These are phyloP conservation scores for Microtus montanus DNA, from an alignment of 2,113 vertebrate genomes.

Conservation along the genomic window DNA sequence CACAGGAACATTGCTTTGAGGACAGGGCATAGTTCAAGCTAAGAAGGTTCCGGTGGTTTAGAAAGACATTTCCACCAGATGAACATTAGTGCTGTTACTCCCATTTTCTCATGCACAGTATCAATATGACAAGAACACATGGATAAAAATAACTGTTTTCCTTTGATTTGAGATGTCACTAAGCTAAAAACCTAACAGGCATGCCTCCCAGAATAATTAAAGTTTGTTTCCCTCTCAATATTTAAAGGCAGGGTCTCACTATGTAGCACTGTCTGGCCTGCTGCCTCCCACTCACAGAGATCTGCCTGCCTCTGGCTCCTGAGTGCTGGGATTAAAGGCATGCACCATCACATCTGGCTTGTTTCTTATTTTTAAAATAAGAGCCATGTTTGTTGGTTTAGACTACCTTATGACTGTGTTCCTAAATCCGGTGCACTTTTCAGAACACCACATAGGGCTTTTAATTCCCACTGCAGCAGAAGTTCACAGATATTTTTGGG, in stretches of 20 bases:
- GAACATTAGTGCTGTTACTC: not conserved
- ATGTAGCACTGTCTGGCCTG: too few species aligned
- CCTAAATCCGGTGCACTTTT: not conserved
- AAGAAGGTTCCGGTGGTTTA: not conserved
- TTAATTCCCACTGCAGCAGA: constrained; percentile 8
- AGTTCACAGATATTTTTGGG: constrained; percentile 18
- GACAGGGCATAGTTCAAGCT: not conserved
- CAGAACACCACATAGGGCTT: constrained; percentile 13
- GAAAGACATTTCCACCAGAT: not conserved
- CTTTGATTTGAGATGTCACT: constrained; percentile 34
- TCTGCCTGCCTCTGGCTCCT: not conserved
- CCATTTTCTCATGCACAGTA: not conserved
- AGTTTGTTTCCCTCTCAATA: not conserved
- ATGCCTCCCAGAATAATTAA: not conserved
- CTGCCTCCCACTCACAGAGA: not conserved
- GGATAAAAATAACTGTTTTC: not conserved
- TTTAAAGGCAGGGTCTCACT: not conserved
- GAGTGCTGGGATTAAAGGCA: not conserved
- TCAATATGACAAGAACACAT: not conserved
- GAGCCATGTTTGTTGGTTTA: not conserved
- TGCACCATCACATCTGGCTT: not conserved
- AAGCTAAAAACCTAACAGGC: not conserved
- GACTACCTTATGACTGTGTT: not conserved
- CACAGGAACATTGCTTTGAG: not conserved
- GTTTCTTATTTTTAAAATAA: not conserved